Conservation (phyloP, 92 coral and sea anemone genomes). For the Zoanthus solanderi region DNA sequence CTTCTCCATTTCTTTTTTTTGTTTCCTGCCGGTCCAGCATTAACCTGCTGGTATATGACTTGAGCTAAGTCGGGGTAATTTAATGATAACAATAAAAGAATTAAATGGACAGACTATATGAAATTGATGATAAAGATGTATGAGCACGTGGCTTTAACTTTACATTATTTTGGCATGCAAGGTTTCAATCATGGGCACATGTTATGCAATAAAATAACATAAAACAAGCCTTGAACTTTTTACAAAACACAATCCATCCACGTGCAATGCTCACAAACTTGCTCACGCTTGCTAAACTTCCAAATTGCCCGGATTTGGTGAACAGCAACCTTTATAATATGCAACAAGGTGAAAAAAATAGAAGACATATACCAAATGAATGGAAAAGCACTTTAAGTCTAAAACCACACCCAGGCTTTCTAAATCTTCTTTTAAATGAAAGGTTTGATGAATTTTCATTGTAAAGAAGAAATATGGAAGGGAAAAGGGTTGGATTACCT, state of each 20-base stretch:
- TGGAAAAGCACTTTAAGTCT: background rate
- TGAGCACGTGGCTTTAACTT: background rate
- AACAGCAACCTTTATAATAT: background rate
- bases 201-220: too few relatives aligned
- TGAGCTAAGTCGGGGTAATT: background rate
- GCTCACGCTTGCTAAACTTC: too few relatives aligned
- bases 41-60: slow-evolving; percentile 7
- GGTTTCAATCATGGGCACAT: background rate
- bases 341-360: background rate
- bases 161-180: background rate
- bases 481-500: slow-evolving; percentile 9
- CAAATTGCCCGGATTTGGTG: background rate
- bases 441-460: background rate
- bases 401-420: background rate
- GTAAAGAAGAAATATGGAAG: background rate
- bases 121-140: background rate
- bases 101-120: background rate
- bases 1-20: slow-evolving; percentile 1
- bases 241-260: too few relatives aligned
- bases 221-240: too few relatives aligned
- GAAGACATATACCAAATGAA: background rate
- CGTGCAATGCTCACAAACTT: too few relatives aligned
- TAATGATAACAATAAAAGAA: background rate
- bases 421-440: background rate
- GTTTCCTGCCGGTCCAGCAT: slow-evolving; percentile 12